Base-by-base conservation (phyloP, 2,888 invertebrate genomes). In the Papilio demoleus region DNA sequence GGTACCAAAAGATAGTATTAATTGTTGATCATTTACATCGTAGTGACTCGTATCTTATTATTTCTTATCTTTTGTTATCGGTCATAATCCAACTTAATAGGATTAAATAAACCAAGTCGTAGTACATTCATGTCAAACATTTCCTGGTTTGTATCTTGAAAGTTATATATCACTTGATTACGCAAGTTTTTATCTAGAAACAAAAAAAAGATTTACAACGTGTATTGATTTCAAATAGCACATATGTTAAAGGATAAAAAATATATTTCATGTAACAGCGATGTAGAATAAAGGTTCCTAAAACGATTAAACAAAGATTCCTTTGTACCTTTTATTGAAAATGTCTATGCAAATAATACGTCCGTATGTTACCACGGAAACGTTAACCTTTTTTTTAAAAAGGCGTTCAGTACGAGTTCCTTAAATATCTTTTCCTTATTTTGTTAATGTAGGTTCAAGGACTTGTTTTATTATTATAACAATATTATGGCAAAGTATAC, bases 311-410 rank as follows among this genome's bases (percentile, higher is more conserved):
- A 60, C 60, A 24, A 60, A 22, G 38, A 22, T 38, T 38, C 22
- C 17, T 19, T 59, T 59, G 12, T 22, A 47, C 62, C 14, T 62
- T 45, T 12, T 64, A 65, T 65, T 58, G 58, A 58, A 65, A 58
- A 45, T 58, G 19, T 42, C 45, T 45, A 58, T 45, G 58, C 45
- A 65, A 65, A 45, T 58, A 65, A 17, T 56, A 65, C 42, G 65
- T 36, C 34, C 14, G 8, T 34, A 58, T 14, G 9, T n/a, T 42
- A 53, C 58, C 40, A 58, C 56, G 34, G 45, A 34, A 36, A 58
- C 12, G 45, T 42, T 34, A 56, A 40, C 65, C 56, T 65, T 27
- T n/a, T n/a, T n/a, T 53, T 31, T 61, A 62, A 47, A 14, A 14
- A 47, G 17, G 22, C 19, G 6, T 62, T 47, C 47, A 34, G 45